phyloP scores from a whole-genome alignment of 2,888 invertebrate species.

The Drosophila kambysellisi region DNA sequence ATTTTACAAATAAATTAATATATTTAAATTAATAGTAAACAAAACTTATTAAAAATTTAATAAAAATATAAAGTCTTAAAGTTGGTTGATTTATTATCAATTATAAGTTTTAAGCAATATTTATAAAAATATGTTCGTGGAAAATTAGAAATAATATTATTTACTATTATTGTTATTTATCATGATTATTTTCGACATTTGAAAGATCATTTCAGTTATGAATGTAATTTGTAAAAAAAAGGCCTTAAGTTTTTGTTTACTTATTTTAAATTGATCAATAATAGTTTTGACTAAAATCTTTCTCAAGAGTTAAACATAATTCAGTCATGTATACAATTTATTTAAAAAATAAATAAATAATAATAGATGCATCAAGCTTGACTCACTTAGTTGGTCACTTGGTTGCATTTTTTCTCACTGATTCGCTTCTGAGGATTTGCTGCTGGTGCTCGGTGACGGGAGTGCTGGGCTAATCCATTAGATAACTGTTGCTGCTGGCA shows the following conservation, averaged over 20 bases:
- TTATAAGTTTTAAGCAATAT: too few species aligned
- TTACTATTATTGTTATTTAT: too few species aligned
- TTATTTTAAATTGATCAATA: background rate
- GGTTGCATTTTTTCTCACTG: background rate
- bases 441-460: constrained; percentile 4
- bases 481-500: constrained; percentile 46
- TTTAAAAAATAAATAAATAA: background rate
- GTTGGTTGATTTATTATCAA: too few species aligned
- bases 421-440: constrained; percentile 2
- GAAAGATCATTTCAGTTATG: background rate
- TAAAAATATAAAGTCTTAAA: too few species aligned
- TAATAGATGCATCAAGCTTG: background rate
- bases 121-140: too few species aligned
- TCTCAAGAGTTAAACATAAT: background rate
- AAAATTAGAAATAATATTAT: too few species aligned
- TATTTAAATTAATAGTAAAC: background rate
- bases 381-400: background rate
- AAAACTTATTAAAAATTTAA: too few species aligned
- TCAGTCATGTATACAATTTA: background rate
- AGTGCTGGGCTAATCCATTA: constrained; percentile 35
- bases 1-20: too few species aligned
- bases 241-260: background rate
- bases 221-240: background rate
- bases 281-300: background rate
- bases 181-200: background rate